Evolutionary conservation across 2,888 invertebrate genomes (phyloP), one percentile per base, ranked within the genome.

Genomic region (Napeogenes inachia): DNA sequence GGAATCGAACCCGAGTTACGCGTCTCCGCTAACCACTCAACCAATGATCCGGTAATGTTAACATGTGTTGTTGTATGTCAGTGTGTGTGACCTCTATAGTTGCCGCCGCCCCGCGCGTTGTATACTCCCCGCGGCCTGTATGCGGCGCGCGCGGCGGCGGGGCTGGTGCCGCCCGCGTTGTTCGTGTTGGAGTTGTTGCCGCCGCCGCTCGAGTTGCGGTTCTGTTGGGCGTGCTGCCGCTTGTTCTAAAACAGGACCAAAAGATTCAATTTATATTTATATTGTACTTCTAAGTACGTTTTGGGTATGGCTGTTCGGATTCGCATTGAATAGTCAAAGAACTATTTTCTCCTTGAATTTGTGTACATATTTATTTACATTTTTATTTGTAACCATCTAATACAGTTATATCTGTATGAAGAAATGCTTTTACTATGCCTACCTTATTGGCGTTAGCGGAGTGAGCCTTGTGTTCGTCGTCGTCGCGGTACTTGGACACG

Each of bases 391-490:
- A 21, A 21, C 21, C 21, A 21, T 21, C 21, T 21, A 21, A 21
- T 10, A 10, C 3, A 42, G 10, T 42, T 42, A 10, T 21, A 21
- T 21, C 42, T 42, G 10, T 42, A 1, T 10, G 10, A 42, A 47
- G 4, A 54, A 54, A 30, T 57, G 54, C 8, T 13, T 46, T 47
- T 12, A 33, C 50, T 38, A n/a, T 6, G 1, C 8, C n/a, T 72
- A 86, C 87, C 85, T 87, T 86, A 71, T 85, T 86, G 6, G 76
- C 76, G 68, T 83, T 87, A 59, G 88, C 84, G 13, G 84, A 76
- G 73, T 87, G 88, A 47, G 85, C 86, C 79, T 89, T 89, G 81
- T 88, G 89, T 64, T 90, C 90, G 63, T 90, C 89, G 67, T 90
- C 90, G 67, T 90, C 90, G 63, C 90, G 79, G 81, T 88, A 90